phyloP scores from a whole-genome alignment of 2,888 invertebrate genomes.

The Bellardia bayeri region DNA sequence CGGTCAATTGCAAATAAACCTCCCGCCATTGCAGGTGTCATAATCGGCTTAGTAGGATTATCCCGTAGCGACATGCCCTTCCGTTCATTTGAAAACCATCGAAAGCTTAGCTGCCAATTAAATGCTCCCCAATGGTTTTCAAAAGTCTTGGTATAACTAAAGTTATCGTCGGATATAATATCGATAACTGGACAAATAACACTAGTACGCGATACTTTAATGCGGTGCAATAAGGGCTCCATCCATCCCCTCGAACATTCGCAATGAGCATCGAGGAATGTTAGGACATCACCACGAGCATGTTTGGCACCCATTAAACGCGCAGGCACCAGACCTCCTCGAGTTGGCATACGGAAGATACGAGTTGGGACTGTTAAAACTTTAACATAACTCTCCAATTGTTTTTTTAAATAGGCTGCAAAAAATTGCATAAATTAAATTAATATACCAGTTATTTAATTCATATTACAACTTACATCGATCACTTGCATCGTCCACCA shows the following conservation, averaged over 20 bases:
- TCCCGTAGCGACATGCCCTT: constrained; percentile 79
- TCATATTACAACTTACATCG: constrained; percentile 86
- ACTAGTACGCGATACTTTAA: constrained; percentile 80
- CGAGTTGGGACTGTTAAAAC: constrained; percentile 87
- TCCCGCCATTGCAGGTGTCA: constrained; percentile 97
- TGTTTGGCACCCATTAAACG: constrained; percentile 90
- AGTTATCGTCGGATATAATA: constrained; percentile 97
- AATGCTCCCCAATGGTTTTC: constrained; percentile 99
- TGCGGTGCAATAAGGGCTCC: constrained; percentile 89
- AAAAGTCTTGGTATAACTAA: constrained; percentile 95
- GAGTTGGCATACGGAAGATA: constrained; percentile 87
- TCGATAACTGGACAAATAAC: constrained; percentile 91
- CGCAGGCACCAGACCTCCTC: constrained; percentile 93
- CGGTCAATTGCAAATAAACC: constrained; percentile 93
- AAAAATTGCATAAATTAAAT: constrained; percentile 51
- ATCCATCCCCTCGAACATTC: constrained; percentile 94
- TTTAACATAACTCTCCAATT: constrained; percentile 88
- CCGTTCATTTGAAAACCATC: constrained; percentile 81
- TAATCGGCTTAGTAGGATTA: constrained; percentile 89
- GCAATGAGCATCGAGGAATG: constrained; percentile 99
- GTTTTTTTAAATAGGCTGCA: constrained; percentile 87
- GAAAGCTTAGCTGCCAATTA: constrained; percentile 98
- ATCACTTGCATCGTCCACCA: constrained; percentile 95
- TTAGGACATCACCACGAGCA: constrained; percentile 90
- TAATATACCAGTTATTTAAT: not conserved